Conservation (phyloP, 1,140 invertebrate genomes). For the Calliphora vicina region DNA sequence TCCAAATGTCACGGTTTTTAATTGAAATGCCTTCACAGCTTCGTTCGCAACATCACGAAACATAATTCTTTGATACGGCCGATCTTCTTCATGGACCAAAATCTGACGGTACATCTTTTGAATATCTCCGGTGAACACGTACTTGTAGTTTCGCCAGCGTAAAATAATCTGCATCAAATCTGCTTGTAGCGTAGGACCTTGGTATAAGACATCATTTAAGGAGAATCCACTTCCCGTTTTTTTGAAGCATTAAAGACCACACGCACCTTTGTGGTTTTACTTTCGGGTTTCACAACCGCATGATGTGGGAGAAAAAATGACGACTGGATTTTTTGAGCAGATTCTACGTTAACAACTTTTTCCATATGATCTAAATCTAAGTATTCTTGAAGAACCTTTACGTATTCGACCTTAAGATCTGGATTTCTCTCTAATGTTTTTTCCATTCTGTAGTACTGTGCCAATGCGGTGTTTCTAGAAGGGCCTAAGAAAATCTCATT, state of each 20-base stretch:
- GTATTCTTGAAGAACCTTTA: conserved; percentile 52
- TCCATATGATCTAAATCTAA: conserved; percentile 50
- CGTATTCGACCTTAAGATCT: conserved; percentile 27
- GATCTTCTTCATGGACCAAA: not conserved
- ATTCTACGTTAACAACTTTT: conserved; percentile 2
- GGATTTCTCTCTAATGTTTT: not conserved
- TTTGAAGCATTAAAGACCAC: conserved; percentile 47
- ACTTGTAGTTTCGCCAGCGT: not conserved
- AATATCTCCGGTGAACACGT: conserved; percentile 17
- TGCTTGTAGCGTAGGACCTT: not conserved
- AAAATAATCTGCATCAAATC: not conserved
- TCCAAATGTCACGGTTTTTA: conserved; percentile 29
- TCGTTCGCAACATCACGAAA: not conserved
- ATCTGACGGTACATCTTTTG: conserved; percentile 27
- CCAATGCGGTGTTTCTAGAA: not conserved
- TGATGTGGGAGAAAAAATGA: conserved; percentile 48
- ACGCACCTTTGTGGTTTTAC: conserved; percentile 20
- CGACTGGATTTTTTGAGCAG: not conserved
- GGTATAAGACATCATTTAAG: not conserved
- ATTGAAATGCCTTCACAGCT: not conserved
- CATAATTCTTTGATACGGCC: conserved; percentile 10
- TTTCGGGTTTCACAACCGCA: conserved; percentile 47
- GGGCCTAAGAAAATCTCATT: not conserved
- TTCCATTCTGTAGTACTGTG: not conserved
- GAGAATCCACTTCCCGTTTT: not conserved